Evolutionary conservation across 2,888 invertebrate species (phyloP).

Genomic region (Nephrotoma guestfalica): DNA sequence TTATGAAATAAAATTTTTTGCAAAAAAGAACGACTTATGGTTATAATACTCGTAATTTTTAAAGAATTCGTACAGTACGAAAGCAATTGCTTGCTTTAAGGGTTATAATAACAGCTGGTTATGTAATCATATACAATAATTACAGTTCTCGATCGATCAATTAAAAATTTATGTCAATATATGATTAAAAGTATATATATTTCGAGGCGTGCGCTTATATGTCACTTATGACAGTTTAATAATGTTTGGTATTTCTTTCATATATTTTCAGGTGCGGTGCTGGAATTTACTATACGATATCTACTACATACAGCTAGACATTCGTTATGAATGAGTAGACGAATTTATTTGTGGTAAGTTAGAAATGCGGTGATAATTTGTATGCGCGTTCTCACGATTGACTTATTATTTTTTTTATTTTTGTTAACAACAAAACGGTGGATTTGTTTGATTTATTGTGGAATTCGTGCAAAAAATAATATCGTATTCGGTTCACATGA

Average conservation of each 20-base stretch:
- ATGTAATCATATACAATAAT: not conserved
- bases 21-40: not conserved
- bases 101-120: not conserved
- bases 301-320: not conserved
- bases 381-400: not conserved
- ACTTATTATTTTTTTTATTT: not conserved
- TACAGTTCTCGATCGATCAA: not conserved
- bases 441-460: not conserved
- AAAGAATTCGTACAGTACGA: not conserved
- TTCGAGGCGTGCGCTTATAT: not conserved
- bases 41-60: not conserved
- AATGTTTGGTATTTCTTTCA: not conserved
- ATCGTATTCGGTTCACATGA: not conserved
- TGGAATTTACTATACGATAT: not conserved
- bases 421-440: not conserved
- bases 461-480: not conserved
- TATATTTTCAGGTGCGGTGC: not conserved
- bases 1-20: not conserved
- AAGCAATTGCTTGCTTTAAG: not conserved
- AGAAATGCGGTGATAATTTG: not conserved
- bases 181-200: not conserved
- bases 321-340: not conserved
- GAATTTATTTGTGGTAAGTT: not conserved
- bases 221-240: not conserved
- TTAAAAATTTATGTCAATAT: not conserved